A percentile compares a stretch with the other conserved stretches of the same genome.
These are phyloP conservation scores for Oreonectes daqikongensis DNA, from an alignment of 2,797 vertebrate species.

Conservation along the genomic window DNA sequence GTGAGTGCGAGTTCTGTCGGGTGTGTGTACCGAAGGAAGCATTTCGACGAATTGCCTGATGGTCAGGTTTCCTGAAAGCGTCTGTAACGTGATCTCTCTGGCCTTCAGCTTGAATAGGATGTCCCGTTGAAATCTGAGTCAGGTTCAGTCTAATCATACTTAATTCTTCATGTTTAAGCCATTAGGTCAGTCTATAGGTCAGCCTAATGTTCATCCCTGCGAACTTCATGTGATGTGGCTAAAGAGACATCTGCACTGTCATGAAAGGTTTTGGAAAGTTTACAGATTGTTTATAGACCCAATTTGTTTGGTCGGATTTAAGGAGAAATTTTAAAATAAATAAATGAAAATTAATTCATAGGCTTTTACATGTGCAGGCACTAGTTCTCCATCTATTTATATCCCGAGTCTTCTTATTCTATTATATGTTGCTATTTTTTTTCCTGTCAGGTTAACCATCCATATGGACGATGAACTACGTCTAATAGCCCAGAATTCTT, in stretches of 20 bases:
- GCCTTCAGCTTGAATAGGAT: constrained; percentile 25
- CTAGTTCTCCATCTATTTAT: not conserved
- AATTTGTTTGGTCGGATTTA: not conserved
- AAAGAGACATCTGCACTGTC: not conserved
- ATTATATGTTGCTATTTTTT: not conserved
- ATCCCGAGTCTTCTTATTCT: too few relatives aligned
- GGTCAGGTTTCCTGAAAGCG: constrained; percentile 47
- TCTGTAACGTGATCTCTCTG: constrained; percentile 30
- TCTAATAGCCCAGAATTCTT: constrained; percentile 95
- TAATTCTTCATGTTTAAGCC: constrained; percentile 49
- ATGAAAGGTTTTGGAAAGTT: not conserved
- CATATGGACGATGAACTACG: constrained; percentile 99
- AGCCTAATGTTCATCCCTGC: constrained; percentile 4
- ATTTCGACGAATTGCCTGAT: constrained; percentile 10
- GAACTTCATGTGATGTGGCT: too few relatives aligned
- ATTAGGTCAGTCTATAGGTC: constrained; percentile 30
- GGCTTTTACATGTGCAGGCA: not conserved
- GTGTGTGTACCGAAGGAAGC: constrained; percentile 26
- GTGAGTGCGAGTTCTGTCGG: constrained; percentile 71
- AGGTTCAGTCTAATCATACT: constrained; percentile 44
- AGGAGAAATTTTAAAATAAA: not conserved
- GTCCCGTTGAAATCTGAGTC: constrained; percentile 34
- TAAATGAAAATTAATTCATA: too few relatives aligned
- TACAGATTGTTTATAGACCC: not conserved
- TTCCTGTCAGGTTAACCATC: constrained; percentile 85